Conservation (phyloP, 2,113 vertebrate species). For the Phycodurus eques region DNA sequence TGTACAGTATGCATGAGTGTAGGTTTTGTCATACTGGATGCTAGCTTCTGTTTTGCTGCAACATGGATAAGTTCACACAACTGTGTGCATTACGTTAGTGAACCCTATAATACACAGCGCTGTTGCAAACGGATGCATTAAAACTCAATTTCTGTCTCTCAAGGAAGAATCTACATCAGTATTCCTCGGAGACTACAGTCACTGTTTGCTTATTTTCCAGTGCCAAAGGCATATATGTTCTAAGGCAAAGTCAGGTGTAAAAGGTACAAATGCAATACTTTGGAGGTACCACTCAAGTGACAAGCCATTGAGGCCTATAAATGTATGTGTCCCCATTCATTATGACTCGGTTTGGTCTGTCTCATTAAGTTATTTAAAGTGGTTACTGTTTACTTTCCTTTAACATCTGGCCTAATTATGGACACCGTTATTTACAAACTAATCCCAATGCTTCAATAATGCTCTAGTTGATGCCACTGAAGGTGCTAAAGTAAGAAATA, state of each 20-base stretch:
- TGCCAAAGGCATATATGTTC: not conserved
- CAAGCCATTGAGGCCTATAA: not conserved
- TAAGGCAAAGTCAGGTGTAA: too few relatives aligned
- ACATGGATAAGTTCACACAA: not conserved
- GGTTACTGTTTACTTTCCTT: conserved; percentile 44
- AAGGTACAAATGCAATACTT: too few relatives aligned
- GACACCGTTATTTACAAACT: conserved; percentile 67
- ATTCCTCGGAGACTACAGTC: not conserved
- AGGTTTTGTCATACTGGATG: not conserved
- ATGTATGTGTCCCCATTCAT: not conserved
- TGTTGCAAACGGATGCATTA: not conserved
- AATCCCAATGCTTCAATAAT: conserved; percentile 56
- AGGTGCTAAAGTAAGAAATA: conserved; percentile 16
- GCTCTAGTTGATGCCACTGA: conserved; percentile 36
- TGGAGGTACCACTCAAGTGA: not conserved
- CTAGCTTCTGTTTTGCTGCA: not conserved
- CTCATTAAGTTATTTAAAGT: conserved; percentile 61
- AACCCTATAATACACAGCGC: not conserved
- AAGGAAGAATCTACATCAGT: not conserved
- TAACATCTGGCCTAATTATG: conserved; percentile 69
- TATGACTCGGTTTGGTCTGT: conserved; percentile 21
- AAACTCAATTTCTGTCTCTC: not conserved
- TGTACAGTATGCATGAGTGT: not conserved
- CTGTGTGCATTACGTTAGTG: not conserved
- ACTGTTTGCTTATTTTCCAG: not conserved